Percentiles rank a stretch among this genome's conserved stretches.
phyloP scores from a whole-genome alignment of 2,797 vertebrate genomes.

The Garrulus glandarius region DNA sequence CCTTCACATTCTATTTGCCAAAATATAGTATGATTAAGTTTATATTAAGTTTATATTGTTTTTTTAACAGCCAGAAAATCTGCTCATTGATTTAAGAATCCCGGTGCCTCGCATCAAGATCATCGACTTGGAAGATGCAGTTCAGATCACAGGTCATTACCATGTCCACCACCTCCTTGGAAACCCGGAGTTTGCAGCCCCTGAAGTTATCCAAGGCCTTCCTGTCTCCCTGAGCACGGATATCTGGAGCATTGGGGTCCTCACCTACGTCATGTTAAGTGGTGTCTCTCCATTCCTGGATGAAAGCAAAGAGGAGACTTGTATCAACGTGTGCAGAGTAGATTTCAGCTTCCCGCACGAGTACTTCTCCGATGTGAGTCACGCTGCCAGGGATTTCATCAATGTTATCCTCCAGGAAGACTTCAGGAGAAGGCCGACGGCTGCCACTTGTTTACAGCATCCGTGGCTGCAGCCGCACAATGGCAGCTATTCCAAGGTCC shows the following conservation, averaged over 20 bases:
- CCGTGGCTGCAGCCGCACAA: conserved; percentile 91
- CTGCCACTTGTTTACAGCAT: conserved; percentile 91
- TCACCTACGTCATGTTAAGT: conserved; percentile 92
- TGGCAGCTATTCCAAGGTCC: conserved; percentile 89
- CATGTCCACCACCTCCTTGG: conserved; percentile 94
- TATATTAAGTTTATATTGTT: neutral
- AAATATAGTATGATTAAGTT: neutral
- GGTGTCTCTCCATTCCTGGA: conserved; percentile 97
- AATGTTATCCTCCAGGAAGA: conserved; percentile 88
- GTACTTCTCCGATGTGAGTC: conserved; percentile 89
- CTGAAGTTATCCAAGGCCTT: conserved; percentile 91
- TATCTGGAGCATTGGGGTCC: conserved; percentile 93
- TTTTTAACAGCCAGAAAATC: conserved; percentile 90
- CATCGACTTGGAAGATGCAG: conserved; percentile 91
- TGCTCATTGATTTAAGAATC: conserved; percentile 89
- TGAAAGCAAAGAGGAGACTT: conserved; percentile 95
- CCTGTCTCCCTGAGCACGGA: conserved; percentile 92
- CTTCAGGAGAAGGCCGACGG: conserved; percentile 86
- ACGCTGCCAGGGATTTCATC: conserved; percentile 92
- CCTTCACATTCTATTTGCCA: neutral
- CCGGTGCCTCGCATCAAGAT: conserved; percentile 89
- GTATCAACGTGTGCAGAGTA: conserved; percentile 93
- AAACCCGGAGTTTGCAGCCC: conserved; percentile 94
- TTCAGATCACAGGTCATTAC: conserved; percentile 90
- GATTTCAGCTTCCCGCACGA: conserved; percentile 96